Base-by-base conservation (phyloP, 1,140 invertebrate species). In the Meloidogyne floridensis region DNA sequence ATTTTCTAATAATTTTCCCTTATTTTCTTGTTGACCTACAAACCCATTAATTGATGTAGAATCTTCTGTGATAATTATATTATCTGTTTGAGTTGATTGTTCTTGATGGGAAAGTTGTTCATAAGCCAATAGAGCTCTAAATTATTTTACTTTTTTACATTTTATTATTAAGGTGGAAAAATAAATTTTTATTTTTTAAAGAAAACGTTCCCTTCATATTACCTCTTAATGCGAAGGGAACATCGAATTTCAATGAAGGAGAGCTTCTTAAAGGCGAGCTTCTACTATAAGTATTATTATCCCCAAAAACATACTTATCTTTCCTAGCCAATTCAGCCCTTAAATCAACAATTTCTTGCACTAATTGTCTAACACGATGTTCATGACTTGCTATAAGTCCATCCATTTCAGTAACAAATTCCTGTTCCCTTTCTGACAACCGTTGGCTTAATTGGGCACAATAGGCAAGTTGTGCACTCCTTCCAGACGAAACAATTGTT, bases 321-420 rank as follows among this genome's bases (percentile, higher is more conserved):
- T 51, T 73, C 13, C 54, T 69, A 4, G 65, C 77, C 6, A 79
- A 18, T 71, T 79, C 77, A 43, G 65, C 65, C 13, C 65, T 65
- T 18, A 79, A 72, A 72, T 87, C 84, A 18, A 87, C 83, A 42
- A 86, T 86, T 53, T 88, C 87, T 72, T 88, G 87, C 56, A 84
- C 82, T 7, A 88, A 81, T 72, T 88, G 87, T n/a, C 88, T 75
- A 3, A 88, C 86, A 1, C 86, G 71, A 47, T 87, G 78, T n/a
- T 85, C 88, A 78, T 88, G 87, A 43, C 84, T 86, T 65, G 86
- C 87, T 15, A 87, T 77, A 75, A 88, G 42, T 70, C 53, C 65
- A 32, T 86, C 78, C 74, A 83, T 86, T 71, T 88, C 87, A n/a
- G 42, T 82, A 59, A 81, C 74, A 73, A 82, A 84, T 32, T 81